Evolutionary conservation across 2,113 vertebrate genomes (phyloP).

Genomic region (Plotosus lineatus): DNA sequence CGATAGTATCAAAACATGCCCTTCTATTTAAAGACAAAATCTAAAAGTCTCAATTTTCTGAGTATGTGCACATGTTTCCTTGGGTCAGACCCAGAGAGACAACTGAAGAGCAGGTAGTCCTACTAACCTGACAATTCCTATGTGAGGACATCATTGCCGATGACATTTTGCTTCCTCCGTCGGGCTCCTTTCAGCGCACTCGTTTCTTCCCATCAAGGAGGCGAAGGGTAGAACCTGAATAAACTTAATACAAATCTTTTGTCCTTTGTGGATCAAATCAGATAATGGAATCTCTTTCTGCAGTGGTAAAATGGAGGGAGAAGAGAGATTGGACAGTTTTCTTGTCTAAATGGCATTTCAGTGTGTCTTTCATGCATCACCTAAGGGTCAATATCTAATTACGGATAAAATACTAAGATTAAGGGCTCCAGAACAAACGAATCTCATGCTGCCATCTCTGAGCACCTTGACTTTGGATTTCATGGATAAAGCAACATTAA

Average conservation of each 20-base stretch:
- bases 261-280: constrained; percentile 53
- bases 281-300: constrained; percentile 60
- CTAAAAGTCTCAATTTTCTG: background rate
- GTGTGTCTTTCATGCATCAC: constrained; percentile 50
- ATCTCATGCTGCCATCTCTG: constrained; percentile 22
- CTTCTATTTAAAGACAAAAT: background rate
- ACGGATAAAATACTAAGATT: constrained; percentile 52
- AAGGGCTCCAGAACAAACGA: constrained; percentile 39
- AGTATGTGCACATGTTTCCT: background rate
- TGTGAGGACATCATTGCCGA: constrained; percentile 2
- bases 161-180: background rate
- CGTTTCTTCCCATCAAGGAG: constrained; percentile 20
- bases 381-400: constrained; percentile 66
- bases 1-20: constrained; percentile 13
- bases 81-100: constrained; percentile 4
- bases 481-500: background rate
- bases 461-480: background rate
- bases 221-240: constrained; percentile 14
- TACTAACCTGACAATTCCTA: constrained; percentile 1
- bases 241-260: constrained; percentile 51
- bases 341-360: constrained; percentile 50
- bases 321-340: constrained; percentile 53
- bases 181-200: background rate
- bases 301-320: constrained; percentile 40
- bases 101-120: constrained; percentile 11